Evolutionary conservation across 2,888 invertebrate genomes (phyloP).

Genomic region (Unio pictorum): DNA sequence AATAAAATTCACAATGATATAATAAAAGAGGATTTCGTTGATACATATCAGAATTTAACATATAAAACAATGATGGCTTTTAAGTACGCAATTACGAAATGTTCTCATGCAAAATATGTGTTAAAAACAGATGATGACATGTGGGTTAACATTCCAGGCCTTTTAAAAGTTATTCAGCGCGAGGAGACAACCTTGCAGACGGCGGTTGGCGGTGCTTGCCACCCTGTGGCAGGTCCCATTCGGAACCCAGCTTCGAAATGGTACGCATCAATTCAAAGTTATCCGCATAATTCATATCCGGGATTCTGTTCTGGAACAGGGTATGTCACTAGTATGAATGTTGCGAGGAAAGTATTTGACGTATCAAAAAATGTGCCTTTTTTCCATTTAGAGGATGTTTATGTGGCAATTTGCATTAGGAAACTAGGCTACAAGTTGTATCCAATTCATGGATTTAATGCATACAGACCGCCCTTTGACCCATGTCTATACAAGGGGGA

Average conservation of each 20-base stretch:
- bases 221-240: slow-evolving; percentile 31
- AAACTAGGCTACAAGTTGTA: slow-evolving; percentile 35
- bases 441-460: slow-evolving; percentile 39
- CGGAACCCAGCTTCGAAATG: slow-evolving; percentile 49
- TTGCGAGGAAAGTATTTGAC: slow-evolving; percentile 37
- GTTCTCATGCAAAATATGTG: slow-evolving; percentile 29
- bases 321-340: slow-evolving; percentile 47
- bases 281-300: slow-evolving; percentile 48
- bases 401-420: slow-evolving; percentile 46
- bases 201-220: slow-evolving; percentile 41
- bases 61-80: slow-evolving; percentile 42
- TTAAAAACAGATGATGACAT: slow-evolving; percentile 56
- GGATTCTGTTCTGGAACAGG: slow-evolving; percentile 59
- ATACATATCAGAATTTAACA: slow-evolving; percentile 35
- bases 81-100: slow-evolving; percentile 37
- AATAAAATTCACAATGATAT: slow-evolving; percentile 26
- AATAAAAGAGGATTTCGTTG: slow-evolving; percentile 38
- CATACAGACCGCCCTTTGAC: slow-evolving; percentile 15
- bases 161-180: slow-evolving; percentile 19
- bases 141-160: slow-evolving; percentile 41
- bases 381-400: slow-evolving; percentile 61
- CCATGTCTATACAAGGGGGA: slow-evolving; percentile 34
- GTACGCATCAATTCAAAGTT: slow-evolving; percentile 48
- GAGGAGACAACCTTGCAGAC: slow-evolving; percentile 15
- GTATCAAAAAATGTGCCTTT: slow-evolving; percentile 52